Evolutionary conservation across 2,888 invertebrate genomes (phyloP), one percentile per base, ranked within the genome.

Genomic region (Ischnus inquisitorius): DNA sequence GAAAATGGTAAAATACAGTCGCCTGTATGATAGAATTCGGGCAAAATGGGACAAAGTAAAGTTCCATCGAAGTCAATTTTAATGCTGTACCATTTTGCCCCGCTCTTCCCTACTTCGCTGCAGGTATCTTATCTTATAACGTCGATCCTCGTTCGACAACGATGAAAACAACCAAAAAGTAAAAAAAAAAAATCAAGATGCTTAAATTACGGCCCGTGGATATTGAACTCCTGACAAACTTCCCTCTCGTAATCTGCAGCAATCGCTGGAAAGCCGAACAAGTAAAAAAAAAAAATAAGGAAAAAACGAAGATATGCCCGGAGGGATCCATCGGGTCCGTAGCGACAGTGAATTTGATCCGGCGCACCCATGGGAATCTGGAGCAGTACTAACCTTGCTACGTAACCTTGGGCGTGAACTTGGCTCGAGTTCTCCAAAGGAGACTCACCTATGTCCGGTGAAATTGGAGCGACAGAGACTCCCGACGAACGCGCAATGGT

Each of bases 341-440:
- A 65, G 68, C 54, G 62, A 64, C 62, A 12, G 60, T 60, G 5
- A 28, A 10, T 60, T 60, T 22, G 25, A 60, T 25, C 25, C 41
- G 54, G 25, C 57, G 41, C 64, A 46, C 39, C 39, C 34, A 54
- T 39, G 71, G 54, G 79, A 86, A 90, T 88, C 88, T 89, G 85
- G 88, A 90, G 86, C 89, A 87, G 78, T 78, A 84, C 88, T 88
- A 92, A 93, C 93, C 92, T 92, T 92, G 91, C 89, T 87, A 84
- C 89, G 88, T 92, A 92, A 92, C 93, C 92, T 93, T 93, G 92
- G 89, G 88, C 88, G 64, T 91, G 92, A 92, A 92, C 91, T 92
- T 91, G 88, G 86, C 69, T 86, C 79, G 81, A 80, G 81, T 84
- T 84, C 69, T 57, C 22, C 74, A 48, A 34, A 51, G 62, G 60